Percentiles rank a stretch among this genome's conserved stretches.
Conservation (phyloP, 1,140 invertebrate species). For the Apis mellifera region DNA sequence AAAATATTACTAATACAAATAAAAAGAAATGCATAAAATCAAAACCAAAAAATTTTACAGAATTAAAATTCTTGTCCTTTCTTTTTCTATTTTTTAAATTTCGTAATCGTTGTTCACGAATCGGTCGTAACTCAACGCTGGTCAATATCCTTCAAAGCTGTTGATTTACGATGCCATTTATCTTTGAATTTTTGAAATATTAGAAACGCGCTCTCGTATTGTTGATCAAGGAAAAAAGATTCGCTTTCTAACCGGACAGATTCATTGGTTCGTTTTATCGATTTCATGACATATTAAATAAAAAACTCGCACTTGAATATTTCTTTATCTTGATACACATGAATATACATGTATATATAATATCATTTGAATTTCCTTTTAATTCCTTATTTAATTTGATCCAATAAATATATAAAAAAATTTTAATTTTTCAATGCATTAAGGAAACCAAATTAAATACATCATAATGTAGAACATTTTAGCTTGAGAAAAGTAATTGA, state of each 20-base stretch:
- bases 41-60: background rate
- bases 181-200: conserved; percentile 30
- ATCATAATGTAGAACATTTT: background rate
- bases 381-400: background rate
- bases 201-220: conserved; percentile 9
- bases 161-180: conserved; percentile 38
- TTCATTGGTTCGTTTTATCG: conserved; percentile 30
- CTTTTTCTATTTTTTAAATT: background rate
- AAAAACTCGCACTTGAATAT: background rate
- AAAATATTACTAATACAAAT: background rate
- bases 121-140: conserved; percentile 17
- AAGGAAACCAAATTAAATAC: background rate
- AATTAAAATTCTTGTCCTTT: background rate
- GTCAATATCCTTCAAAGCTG: conserved; percentile 18
- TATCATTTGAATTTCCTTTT: background rate
- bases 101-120: conserved; percentile 22
- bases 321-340: background rate
- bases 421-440: background rate
- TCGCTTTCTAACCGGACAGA: background rate
- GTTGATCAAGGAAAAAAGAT: conserved; percentile 6
- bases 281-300: background rate
- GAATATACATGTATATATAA: background rate
- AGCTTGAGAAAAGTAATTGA: background rate
- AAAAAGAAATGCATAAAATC: background rate
- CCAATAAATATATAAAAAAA: background rate